Evolutionary conservation across 2,113 vertebrate genomes (phyloP).

Genomic region (Sula dactylatra): DNA sequence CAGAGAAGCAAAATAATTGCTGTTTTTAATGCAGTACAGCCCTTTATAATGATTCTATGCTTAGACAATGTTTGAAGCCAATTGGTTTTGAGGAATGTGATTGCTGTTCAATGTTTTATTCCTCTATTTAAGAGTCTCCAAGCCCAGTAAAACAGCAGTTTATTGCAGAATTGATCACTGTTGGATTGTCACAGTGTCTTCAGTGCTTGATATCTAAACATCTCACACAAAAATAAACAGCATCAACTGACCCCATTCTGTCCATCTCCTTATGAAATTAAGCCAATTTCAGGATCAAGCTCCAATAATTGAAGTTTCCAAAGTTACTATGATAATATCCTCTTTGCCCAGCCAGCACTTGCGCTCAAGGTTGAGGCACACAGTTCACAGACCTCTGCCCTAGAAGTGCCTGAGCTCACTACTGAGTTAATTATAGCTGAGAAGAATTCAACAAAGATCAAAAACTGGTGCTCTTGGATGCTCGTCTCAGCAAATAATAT

Average conservation of each 20-base stretch:
- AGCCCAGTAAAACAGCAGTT: neutral
- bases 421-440: neutral
- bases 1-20: neutral
- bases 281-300: neutral
- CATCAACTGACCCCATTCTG: neutral
- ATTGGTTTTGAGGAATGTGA: neutral
- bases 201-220: neutral
- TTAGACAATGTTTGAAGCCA: neutral
- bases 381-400: neutral
- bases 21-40: neutral
- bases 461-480: neutral
- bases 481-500: neutral
- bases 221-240: neutral
- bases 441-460: neutral
- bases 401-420: neutral
- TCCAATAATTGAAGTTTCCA: neutral
- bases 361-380: accelerated
- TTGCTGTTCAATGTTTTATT: neutral
- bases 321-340: neutral
- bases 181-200: too few species aligned
- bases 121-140: neutral
- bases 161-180: neutral
- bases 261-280: neutral
- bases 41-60: neutral
- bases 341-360: neutral